Base-by-base conservation (phyloP, 2,797 vertebrate genomes). In the Falco peregrinus region DNA sequence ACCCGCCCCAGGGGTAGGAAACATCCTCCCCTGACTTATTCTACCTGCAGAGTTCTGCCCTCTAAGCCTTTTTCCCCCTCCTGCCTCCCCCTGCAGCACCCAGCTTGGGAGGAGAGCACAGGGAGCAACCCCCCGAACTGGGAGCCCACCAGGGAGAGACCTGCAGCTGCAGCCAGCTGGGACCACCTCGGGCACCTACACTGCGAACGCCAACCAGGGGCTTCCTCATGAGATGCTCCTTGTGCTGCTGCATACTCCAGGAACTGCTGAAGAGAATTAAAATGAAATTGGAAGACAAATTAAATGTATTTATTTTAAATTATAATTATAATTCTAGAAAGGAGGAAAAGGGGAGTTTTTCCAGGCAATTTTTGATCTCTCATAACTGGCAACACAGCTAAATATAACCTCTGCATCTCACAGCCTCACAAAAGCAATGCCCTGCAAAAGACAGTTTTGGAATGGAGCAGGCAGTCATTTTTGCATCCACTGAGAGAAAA, bases 131-230 rank as follows among this genome's bases (percentile, higher is more conserved):
- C 31, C 10, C 0, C 0, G 54, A 8, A 3, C 31, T 37, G 21
- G 64, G 28, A 51, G 16, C 25, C 15, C 25, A 20, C 6, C 1
- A 13, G 53, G 41, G 15, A 3, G 54, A 64, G 54, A 68, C 17
- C 63, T 20, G 59, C 64, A 69, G 68, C 39, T 64, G 63, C 77
- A 48, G 5, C 25, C 43, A 13, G 39, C 67, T 41, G 35, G 43
- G 43, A 18, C 9, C 47, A 37, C 2, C 33, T 22, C 85, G 41
- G 5, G 3, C 1, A 4, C 21, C 54, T 37, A 35, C 45, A 7
- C 4, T 0, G 1, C 4, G 18, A 13, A 10, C 1, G 16, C 13
- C 10, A 25, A 2, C 0, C 39, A 9, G 33, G 80, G 26, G 7
- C 33, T 59, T 35, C 64, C 73, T 39, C 3, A 0, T 4, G 0